phyloP scores from a whole-genome alignment of 2,888 invertebrate species.

The Halictus quadricinctus region DNA sequence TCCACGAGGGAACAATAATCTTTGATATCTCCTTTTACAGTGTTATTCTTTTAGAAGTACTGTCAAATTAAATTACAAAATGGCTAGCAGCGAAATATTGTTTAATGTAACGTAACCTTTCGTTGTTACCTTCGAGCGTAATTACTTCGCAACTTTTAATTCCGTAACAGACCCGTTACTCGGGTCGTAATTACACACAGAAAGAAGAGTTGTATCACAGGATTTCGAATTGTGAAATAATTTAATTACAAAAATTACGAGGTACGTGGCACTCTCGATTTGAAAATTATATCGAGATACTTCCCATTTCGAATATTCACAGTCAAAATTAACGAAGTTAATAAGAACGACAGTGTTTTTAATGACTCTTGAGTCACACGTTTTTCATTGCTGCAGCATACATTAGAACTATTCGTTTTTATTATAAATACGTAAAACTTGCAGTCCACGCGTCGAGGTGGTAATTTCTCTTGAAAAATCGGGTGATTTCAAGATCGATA shows the following conservation, averaged over 20 bases:
- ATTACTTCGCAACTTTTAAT: slow-evolving; percentile 45
- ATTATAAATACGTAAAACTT: too few species aligned
- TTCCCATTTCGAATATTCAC: not conserved
- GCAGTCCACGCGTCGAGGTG: too few species aligned
- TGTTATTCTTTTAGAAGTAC: not conserved
- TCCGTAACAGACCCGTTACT: slow-evolving; percentile 20
- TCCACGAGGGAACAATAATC: not conserved
- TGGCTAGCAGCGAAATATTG: not conserved
- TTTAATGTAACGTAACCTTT: not conserved
- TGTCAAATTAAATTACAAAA: not conserved
- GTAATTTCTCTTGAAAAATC: not conserved
- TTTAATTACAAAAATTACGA: not conserved
- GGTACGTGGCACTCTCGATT: not conserved
- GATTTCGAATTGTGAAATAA: slow-evolving; percentile 29
- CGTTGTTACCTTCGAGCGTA: slow-evolving; percentile 2
- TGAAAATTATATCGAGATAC: slow-evolving; percentile 25
- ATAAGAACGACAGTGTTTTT: not conserved
- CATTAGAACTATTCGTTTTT: too few species aligned
- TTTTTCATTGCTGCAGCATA: not conserved
- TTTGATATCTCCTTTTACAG: not conserved
- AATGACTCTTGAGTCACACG: not conserved
- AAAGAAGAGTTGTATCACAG: not conserved
- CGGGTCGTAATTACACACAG: slow-evolving; percentile 28
- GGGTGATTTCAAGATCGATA: not conserved
- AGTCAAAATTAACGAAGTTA: not conserved